A percentile compares a stretch with the other conserved stretches of the same genome.
Evolutionary conservation across 2,113 vertebrate species (phyloP).

Genomic region (Amblyopsis rosae): DNA sequence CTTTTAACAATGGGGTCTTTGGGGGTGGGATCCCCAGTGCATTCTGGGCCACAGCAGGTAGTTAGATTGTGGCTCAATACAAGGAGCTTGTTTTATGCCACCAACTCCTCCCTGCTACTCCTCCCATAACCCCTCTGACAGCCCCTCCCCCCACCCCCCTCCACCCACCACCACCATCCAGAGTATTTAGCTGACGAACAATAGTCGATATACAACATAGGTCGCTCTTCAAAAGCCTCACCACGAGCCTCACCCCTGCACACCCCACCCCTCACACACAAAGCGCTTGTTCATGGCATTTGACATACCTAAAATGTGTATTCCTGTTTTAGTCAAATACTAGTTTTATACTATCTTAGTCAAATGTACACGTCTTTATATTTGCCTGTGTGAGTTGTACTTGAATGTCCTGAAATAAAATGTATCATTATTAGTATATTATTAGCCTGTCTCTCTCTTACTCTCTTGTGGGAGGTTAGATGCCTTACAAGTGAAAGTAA

Average conservation of each 20-base stretch:
- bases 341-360: no score
- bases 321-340: no score
- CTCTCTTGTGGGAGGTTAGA: conserved; percentile 9
- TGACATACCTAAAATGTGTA: no score
- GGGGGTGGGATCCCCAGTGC: conserved; percentile 8
- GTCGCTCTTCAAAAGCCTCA: conserved; percentile 12
- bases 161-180: conserved; percentile 31
- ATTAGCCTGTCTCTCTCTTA: not conserved
- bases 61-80: conserved; percentile 54
- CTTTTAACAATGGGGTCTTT: not conserved
- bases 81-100: conserved; percentile 43
- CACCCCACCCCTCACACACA: conserved; percentile 1
- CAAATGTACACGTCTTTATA: no score
- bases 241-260: not conserved
- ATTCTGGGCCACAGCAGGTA: conserved; percentile 55
- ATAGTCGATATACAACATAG: conserved; percentile 56
- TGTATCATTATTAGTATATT: no score
- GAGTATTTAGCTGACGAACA: conserved; percentile 50
- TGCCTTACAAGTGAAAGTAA: conserved; percentile 38
- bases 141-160: conserved; percentile 15
- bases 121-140: conserved; percentile 21
- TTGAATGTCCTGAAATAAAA: no score
- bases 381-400: no score
- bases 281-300: no score
- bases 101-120: conserved; percentile 35